Evolutionary conservation across 2,888 invertebrate genomes (phyloP), one percentile per base, ranked within the genome.

Genomic region (Ophion slaviceki): DNA sequence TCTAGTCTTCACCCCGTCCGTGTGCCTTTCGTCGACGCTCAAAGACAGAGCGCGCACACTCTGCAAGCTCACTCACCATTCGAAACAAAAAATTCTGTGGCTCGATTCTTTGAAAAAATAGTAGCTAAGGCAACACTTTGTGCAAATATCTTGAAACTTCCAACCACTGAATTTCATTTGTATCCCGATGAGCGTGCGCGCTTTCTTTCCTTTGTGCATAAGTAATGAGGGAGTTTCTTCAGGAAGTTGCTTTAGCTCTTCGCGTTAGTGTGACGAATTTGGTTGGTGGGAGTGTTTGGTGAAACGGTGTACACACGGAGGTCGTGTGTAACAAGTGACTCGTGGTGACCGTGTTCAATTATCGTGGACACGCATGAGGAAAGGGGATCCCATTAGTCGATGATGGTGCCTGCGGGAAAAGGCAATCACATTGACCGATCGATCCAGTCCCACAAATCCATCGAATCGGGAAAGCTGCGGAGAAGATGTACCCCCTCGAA

Each of bases 11-110:
- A 80, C 59, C 77, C 77, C 83, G 64, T 64, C 80, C 68, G 66
- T 61, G 40, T 67, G 68, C 62, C 77, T 80, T 74, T 67, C 53
- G 70, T 74, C 75, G 78, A 71, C 61, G 70, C 85, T 83, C 86
- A 86, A 86, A 83, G 86, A 77, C 45, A 45, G 47, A 74, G 61
- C 61, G 66, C 70, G 82, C 82, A 80, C 80, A 72, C 83, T 77
- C 74, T 77, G 67, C 76, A 24, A 68, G 74, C 80, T 75, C 68
- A 78, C 68, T 75, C 83, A 57, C 64, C 70, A 83, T 83, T 80
- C 74, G 17, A 57, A 84, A 84, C n/a, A 79, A 80, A 53, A 83
- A 83, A 68, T 64, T 78, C 80, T 40, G 71, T 32, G 82, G 76
- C 76, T 83, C 70, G 80, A 78, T 84, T 83, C 80, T 77, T 78